Conservation (phyloP, 2,888 invertebrate species). For the Dysmachus trigonus region DNA sequence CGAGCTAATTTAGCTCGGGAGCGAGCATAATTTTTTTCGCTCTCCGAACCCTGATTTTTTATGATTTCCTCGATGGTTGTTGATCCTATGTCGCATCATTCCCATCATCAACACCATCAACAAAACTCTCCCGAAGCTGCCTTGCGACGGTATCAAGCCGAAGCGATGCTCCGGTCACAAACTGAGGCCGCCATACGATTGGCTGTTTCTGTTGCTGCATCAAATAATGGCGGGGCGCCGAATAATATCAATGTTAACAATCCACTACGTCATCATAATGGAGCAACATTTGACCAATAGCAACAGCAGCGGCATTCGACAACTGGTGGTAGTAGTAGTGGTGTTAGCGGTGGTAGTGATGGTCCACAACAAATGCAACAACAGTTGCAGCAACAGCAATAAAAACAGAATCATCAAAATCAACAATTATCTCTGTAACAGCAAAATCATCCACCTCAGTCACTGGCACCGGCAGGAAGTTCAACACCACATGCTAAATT, state of each 20-base stretch:
- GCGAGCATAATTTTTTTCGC: too few relatives aligned
- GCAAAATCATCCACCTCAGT: slow-evolving; percentile 67
- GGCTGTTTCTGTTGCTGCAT: slow-evolving; percentile 77
- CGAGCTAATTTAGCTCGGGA: too few relatives aligned
- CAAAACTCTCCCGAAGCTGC: slow-evolving; percentile 64
- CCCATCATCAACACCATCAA: slow-evolving; percentile 55
- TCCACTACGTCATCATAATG: slow-evolving; percentile 49
- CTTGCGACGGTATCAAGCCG: slow-evolving; percentile 80
- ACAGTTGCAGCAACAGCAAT: slow-evolving; percentile 56
- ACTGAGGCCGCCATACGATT: slow-evolving; percentile 85
- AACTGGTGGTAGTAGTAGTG: not conserved
- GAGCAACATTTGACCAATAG: slow-evolving; percentile 38
- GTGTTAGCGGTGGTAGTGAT: slow-evolving; percentile 48
- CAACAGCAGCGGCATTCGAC: slow-evolving; percentile 30
- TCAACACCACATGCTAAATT: slow-evolving; percentile 78
- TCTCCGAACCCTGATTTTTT: too few relatives aligned
- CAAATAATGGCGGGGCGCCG: slow-evolving; percentile 50
- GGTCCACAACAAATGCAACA: slow-evolving; percentile 65
- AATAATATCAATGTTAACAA: slow-evolving; percentile 48
- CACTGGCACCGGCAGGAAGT: slow-evolving; percentile 69
- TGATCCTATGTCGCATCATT: slow-evolving; percentile 63
- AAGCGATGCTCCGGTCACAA: slow-evolving; percentile 82
- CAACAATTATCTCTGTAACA: slow-evolving; percentile 59
- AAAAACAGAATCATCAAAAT: slow-evolving; percentile 57
- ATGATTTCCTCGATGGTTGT: slow-evolving; percentile 64